Evolutionary conservation across 2,888 invertebrate species (phyloP), one percentile per base, ranked within the genome.

Genomic region (Diloba caeruleocephala): DNA sequence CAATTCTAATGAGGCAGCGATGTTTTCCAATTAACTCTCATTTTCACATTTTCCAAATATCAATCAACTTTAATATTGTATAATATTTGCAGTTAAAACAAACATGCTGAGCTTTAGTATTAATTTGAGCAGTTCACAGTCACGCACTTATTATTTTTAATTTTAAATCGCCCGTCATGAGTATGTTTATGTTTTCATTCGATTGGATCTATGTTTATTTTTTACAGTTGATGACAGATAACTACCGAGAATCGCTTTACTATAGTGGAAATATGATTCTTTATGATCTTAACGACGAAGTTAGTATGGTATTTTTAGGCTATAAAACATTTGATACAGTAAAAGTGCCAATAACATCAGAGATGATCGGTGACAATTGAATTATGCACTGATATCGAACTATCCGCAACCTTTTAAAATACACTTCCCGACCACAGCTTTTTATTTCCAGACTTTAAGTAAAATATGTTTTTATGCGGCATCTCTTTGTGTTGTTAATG

Each of bases 131-230:
- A 13, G 9, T 48, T 28, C n/a, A 14, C 19, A 39, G 25, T 44
- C 12, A 42, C 45, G 19, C 43, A 36, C 56, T 48, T 52, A 36
- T 44, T 43, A 39, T 45, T 37, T 53, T 42, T 49, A 42, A 57
- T 59, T n/a, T n/a, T n/a, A 15, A 55, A 51, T 66, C 50, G 37
- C 17, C 28, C 32, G 23, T 38, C 44, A n/a, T 31, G 42, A 52
- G 44, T 59, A 42, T 63, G 63, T 58, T 54, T 51, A 42, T 38
- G 32, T 56, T 28, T 50, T 70, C 71, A 66, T 60, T 66, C 31
- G 48, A 50, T 54, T 32, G 36, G 45, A 55, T 58, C 39, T 37
- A 6, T 38, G 56, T 71, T 72, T 71, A 63, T 66, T 54, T 66
- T 50, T 36, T 31, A 29, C 12, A 25, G 39, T 21, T 29, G 74